Conservation (phyloP, 2,888 invertebrate species). For the Junonia oenone region DNA sequence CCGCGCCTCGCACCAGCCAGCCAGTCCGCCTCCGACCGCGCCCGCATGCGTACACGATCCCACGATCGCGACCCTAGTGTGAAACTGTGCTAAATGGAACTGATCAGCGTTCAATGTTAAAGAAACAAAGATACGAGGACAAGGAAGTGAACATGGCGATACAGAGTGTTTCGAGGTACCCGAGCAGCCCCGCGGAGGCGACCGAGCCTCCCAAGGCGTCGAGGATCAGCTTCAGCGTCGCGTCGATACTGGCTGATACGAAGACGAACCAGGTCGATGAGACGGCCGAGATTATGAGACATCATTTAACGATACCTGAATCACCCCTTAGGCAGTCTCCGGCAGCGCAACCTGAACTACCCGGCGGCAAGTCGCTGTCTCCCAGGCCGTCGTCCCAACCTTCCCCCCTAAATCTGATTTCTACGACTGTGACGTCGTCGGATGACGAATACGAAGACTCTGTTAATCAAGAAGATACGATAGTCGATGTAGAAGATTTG, state of each 20-base stretch:
- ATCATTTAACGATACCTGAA: constrained; percentile 73
- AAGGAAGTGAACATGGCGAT: constrained; percentile 84
- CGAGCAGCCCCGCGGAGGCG: constrained; percentile 82
- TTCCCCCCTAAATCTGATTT: constrained; percentile 70
- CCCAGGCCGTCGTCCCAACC: constrained; percentile 65
- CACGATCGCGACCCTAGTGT: constrained; percentile 56
- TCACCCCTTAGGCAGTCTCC: constrained; percentile 71
- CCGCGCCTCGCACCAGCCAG: constrained; percentile 39
- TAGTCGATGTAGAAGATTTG: constrained; percentile 90
- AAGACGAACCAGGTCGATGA: constrained; percentile 79
- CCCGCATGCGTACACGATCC: constrained; percentile 75
- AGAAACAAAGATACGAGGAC: constrained; percentile 77
- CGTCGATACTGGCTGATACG: constrained; percentile 91
- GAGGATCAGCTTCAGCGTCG: constrained; percentile 91
- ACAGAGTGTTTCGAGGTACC: constrained; percentile 83
- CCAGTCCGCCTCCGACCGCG: constrained; percentile 75
- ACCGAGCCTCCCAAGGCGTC: constrained; percentile 82
- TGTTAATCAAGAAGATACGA: constrained; percentile 83
- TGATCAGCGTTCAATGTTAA: constrained; percentile 81
- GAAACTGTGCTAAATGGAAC: constrained; percentile 74
- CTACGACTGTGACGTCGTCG: constrained; percentile 72
- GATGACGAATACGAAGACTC: constrained; percentile 85
- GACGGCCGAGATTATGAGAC: constrained; percentile 70
- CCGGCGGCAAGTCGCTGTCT: constrained; percentile 61
- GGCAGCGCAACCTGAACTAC: constrained; percentile 66